Percentiles rank a stretch among this genome's conserved stretches.
Conservation (phyloP, 2,797 vertebrate species). For the Hapalemur alaotrensis region DNA sequence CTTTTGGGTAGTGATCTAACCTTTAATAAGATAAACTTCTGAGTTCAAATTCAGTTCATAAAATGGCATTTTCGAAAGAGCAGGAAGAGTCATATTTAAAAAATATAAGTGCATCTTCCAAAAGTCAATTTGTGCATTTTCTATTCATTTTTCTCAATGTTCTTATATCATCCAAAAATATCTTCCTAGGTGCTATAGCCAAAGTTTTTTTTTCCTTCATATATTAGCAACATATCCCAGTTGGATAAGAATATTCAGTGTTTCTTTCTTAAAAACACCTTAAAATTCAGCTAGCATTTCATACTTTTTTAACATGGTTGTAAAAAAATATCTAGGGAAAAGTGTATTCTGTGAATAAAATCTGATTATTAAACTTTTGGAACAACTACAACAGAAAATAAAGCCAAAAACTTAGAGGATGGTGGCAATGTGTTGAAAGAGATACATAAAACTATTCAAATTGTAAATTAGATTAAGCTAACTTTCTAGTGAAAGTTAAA, state of each 20-base stretch:
- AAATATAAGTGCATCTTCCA: conserved; percentile 31
- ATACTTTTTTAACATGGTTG: conserved; percentile 1
- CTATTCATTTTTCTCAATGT: not conserved
- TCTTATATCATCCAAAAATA: conserved; percentile 34
- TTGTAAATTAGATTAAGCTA: conserved; percentile 22
- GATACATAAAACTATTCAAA: not conserved
- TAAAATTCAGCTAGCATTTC: conserved; percentile 54
- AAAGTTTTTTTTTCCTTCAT: not conserved
- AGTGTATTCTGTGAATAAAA: not conserved
- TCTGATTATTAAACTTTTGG: conserved; percentile 56
- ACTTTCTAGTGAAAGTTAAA: conserved; percentile 14
- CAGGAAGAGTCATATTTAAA: conserved; percentile 3
- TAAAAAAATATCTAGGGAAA: conserved; percentile 43
- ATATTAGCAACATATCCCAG: conserved; percentile 38
- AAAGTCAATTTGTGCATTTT: conserved; percentile 44
- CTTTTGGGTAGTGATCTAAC: not conserved
- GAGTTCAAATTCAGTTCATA: conserved; percentile 54
- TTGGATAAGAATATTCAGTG: conserved; percentile 35
- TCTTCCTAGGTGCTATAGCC: not conserved
- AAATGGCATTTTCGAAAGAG: conserved; percentile 41
- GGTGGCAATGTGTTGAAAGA: not conserved
- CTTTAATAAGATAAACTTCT: conserved; percentile 38
- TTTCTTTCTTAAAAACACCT: conserved; percentile 45
- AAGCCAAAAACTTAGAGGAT: not conserved
- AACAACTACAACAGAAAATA: conserved; percentile 2